Percentiles rank a stretch among this genome's conserved stretches.
Evolutionary conservation across 2,113 vertebrate species (phyloP).

Genomic region (Cinclus cinclus): DNA sequence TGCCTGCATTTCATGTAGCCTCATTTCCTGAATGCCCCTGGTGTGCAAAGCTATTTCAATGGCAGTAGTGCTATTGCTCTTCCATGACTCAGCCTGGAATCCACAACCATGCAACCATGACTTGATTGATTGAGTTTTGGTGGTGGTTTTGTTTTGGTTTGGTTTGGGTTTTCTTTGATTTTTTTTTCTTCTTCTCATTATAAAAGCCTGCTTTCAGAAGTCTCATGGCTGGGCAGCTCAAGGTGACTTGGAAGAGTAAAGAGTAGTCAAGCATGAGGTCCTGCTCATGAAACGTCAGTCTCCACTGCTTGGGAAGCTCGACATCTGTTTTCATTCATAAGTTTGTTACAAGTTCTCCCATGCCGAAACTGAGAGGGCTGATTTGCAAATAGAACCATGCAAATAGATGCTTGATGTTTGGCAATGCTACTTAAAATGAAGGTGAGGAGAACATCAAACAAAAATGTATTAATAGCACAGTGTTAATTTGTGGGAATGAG

Average conservation of each 20-base stretch:
- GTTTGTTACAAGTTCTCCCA: background rate
- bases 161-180: background rate
- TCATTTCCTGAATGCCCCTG: background rate
- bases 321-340: background rate
- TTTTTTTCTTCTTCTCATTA: too few relatives aligned
- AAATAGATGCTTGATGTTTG: background rate
- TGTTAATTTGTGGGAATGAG: background rate
- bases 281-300: background rate
- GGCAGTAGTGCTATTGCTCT: background rate
- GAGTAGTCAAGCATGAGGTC: background rate
- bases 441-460: background rate
- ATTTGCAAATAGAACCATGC: background rate
- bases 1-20: background rate
- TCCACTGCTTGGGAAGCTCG: accelerated
- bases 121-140: background rate
- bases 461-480: background rate
- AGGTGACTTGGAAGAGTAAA: background rate
- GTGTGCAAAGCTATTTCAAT: background rate
- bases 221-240: background rate
- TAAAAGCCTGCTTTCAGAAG: background rate
- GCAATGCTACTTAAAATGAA: background rate
- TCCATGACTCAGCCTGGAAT: background rate
- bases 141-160: background rate
- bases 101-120: background rate
- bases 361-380: background rate